Percentiles rank a stretch among this genome's conserved stretches.
These are phyloP conservation scores for Phoxinus phoxinus DNA, from an alignment of 2,113 vertebrate genomes.

Conservation along the genomic window DNA sequence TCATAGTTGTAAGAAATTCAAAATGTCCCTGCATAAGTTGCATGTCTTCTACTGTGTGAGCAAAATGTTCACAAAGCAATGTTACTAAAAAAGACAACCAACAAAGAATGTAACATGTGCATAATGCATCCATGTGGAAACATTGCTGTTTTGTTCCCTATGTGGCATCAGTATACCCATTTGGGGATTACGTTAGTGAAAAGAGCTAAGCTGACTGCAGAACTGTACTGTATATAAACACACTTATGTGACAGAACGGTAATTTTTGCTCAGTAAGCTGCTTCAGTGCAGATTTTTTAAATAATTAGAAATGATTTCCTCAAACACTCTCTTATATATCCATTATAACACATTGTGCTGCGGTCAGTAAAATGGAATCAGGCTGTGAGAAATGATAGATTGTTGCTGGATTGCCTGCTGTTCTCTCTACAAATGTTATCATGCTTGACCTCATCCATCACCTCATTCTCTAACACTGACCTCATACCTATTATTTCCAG, in stretches of 20 bases:
- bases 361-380: not conserved
- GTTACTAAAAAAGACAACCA: not conserved
- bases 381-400: slow-evolving; percentile 15
- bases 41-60: not conserved
- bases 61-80: not conserved
- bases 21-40: not conserved
- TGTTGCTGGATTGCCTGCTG: not conserved
- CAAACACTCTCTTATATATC: not conserved
- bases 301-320: not conserved
- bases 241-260: not conserved
- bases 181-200: slow-evolving; percentile 18
- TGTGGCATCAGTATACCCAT: not conserved
- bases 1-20: not conserved
- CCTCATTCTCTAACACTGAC: slow-evolving; percentile 1
- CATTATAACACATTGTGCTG: not conserved
- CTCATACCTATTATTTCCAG: slow-evolving; percentile 8
- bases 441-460: not conserved
- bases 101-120: slow-evolving; percentile 32
- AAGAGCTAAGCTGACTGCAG: not conserved
- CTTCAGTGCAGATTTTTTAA: not conserved
- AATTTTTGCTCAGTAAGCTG: not conserved
- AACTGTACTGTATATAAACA: not conserved
- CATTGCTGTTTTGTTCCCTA: slow-evolving; percentile 22
- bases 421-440: not conserved
- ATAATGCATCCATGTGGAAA: slow-evolving; percentile 27